Evolutionary conservation across 2,888 invertebrate genomes (phyloP), one percentile per base, ranked within the genome.

Genomic region (Neocrepidodera transversa): DNA sequence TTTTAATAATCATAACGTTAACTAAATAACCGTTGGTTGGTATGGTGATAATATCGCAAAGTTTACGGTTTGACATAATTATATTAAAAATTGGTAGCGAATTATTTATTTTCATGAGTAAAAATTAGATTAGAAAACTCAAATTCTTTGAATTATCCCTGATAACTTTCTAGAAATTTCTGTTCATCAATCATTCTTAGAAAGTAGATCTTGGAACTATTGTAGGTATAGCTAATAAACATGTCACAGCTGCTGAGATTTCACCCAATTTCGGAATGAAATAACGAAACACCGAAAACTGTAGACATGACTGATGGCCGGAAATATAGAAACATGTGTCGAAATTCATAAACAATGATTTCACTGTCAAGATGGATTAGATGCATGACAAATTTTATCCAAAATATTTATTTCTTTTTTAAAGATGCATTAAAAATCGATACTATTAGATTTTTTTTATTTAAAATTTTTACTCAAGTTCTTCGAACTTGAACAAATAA

Each of bases 231-330:
- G 10, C 48, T 32, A 48, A 48, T 48, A 48, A 48, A 48, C 13
- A 32, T 48, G 48, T 48, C 48, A 48, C 48, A 48, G 32, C 48
- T 48, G 48, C 18, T 35, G 35, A 48, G 48, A 48, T 17, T 48
- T 48, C 35, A 48, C 48, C 48, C 18, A 48, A 35, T 48, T 48
- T n/a, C 32, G 16, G 32, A 11, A 35, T 48, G 23, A 48, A 26
- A 45, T 18, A 28, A 30, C 6, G 48, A 20, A 35, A 30, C 11
- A 32, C 48, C 48, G 48, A 48, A 48, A 48, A 32, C 48, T 16
- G 48, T 48, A 35, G 48, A 48, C 35, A 48, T 48, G 48, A 48
- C 13, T 48, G 35, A 48, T 48, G 32, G 13, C 30, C 30, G 48
- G 48, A 26, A 35, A 48, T 48, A 10, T 26, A 17, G 10, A 32